phyloP scores from a whole-genome alignment of 2,888 invertebrate genomes.

The Pristionchus mayeri region DNA sequence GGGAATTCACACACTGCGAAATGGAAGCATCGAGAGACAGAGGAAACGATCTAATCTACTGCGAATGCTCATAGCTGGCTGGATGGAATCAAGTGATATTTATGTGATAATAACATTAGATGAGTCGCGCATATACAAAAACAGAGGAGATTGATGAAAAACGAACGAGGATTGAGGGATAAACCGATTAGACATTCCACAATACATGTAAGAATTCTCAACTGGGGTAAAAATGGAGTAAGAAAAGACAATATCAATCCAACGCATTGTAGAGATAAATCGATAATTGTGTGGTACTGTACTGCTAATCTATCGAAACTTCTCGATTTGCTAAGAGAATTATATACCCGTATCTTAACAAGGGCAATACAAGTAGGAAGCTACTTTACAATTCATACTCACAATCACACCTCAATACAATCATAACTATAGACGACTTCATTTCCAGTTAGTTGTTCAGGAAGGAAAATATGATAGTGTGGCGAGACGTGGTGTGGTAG shows the following conservation, averaged over 20 bases:
- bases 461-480: neutral
- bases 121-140: conserved; percentile 31
- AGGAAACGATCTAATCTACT: neutral
- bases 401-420: neutral
- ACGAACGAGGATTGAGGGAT: neutral
- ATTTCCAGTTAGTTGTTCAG: conserved; percentile 26
- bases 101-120: neutral
- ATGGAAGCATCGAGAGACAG: neutral
- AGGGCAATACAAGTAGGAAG: neutral
- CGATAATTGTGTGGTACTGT: neutral
- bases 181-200: conserved; percentile 11
- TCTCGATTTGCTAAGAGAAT: neutral
- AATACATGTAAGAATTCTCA: conserved; percentile 20
- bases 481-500: neutral
- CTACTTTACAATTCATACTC: neutral
- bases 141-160: neutral
- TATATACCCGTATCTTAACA: conserved; percentile 1
- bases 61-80: neutral
- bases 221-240: conserved; percentile 6
- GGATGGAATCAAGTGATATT: neutral
- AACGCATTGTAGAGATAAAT: no score
- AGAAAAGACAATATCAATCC: neutral
- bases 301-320: neutral
- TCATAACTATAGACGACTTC: conserved; percentile 13
- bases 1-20: neutral